Evolutionary conservation across 2,113 vertebrate species (phyloP), one percentile per base, ranked within the genome.

Genomic region (Cranoglanis bouderius): DNA sequence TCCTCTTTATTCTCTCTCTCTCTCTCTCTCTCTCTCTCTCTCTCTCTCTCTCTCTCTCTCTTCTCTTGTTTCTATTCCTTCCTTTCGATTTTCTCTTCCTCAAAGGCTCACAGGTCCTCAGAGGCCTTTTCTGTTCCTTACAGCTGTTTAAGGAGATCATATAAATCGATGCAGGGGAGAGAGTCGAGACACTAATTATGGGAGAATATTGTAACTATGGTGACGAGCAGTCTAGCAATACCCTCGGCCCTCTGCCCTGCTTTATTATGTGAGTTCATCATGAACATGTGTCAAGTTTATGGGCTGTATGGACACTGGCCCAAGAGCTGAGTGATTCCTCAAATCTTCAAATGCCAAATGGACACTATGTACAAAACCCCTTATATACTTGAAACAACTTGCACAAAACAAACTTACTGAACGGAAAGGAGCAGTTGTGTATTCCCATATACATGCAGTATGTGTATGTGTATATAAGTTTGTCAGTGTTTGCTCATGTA

Each of bases 201-300:
- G 88, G 87, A 85, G 90, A 91, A 89, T 91, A 91, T 88, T 91
- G 86, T 91, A 91, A 86, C 90, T 91, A 88, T 91, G 90, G 90
- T 89, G 90, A 91, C 78, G 83, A 89, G 88, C 86, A 91, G 57
- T 61, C 88, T 51, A 74, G 80, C 53, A 57, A 89, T 91, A 65
- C 75, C 85, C 88, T 87, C 40, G 29, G 74, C 74, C 88, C 82
- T 80, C 81, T 1, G 57, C 82, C 88, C 77, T 43, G 90, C 67
- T 89, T 91, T 91, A 88, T 91, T 88, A 91, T 84, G 85, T 83
- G 72, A 90, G 90, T 88, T 91, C 82, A 91, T 90, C 87, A 90
- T 72, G 89, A 90, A 75, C 72, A 85, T 82, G 87, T 88, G 88
- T 91, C 87, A 91, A 90, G 89, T 88, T 90, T 87, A 91, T 86